Conservation (phyloP, 2,888 invertebrate species). For the Oligia strigilis region DNA sequence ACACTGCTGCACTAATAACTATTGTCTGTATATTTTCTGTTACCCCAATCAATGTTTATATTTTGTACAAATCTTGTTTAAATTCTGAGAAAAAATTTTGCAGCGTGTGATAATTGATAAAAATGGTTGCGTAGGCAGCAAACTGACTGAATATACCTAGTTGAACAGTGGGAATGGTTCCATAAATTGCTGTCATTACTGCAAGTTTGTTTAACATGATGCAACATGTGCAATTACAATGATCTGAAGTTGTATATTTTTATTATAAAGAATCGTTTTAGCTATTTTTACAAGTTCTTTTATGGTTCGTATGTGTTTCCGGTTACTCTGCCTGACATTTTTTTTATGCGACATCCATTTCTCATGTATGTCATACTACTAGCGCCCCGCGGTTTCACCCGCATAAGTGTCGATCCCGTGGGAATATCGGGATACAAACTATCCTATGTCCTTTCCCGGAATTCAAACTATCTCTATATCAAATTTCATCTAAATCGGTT, state of each 20-base stretch:
- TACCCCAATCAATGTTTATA: slow-evolving; percentile 30
- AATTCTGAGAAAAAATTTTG: slow-evolving; percentile 28
- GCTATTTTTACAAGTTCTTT: not conserved
- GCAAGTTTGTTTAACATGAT: slow-evolving; percentile 9
- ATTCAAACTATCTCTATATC: too few relatives aligned
- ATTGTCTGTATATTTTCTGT: slow-evolving; percentile 19
- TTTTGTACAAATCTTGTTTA: slow-evolving; percentile 11
- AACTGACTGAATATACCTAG: not conserved
- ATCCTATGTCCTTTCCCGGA: too few relatives aligned
- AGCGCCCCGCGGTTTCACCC: too few relatives aligned
- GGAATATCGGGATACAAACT: too few relatives aligned
- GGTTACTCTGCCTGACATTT: not conserved
- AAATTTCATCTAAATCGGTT: too few relatives aligned
- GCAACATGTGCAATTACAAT: slow-evolving; percentile 13
- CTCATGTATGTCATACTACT: too few relatives aligned
- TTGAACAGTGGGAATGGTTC: slow-evolving; percentile 8
- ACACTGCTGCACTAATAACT: slow-evolving; percentile 13
- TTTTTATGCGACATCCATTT: too few relatives aligned
- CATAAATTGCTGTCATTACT: slow-evolving; percentile 24
- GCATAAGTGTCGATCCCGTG: too few relatives aligned
- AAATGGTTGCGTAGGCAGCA: slow-evolving; percentile 39
- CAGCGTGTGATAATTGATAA: slow-evolving; percentile 36
- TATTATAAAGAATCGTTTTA: not conserved
- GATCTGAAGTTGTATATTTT: not conserved
- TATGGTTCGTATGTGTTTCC: not conserved